phyloP scores from a whole-genome alignment of 2,888 invertebrate species.

The Drosophila paramelanica region DNA sequence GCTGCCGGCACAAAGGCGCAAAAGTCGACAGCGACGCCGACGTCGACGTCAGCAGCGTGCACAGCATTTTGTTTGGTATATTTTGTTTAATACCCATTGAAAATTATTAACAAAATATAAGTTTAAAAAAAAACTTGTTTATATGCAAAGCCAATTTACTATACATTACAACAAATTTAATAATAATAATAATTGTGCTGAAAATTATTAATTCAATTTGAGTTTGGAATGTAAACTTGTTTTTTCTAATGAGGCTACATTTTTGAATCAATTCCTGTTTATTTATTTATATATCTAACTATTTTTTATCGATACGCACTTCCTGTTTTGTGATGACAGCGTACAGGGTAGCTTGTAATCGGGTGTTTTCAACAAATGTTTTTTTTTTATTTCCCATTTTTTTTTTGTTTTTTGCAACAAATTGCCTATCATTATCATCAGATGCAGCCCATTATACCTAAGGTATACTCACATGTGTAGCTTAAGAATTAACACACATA shows the following conservation, averaged over 20 bases:
- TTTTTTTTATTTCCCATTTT: background rate
- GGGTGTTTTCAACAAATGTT: background rate
- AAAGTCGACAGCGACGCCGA: slow-evolving; percentile 28
- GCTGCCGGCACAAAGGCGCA: slow-evolving; percentile 21
- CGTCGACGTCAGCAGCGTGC: slow-evolving; percentile 4
- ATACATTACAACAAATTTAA: no score
- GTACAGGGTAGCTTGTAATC: background rate
- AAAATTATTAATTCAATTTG: no score
- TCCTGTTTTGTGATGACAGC: background rate
- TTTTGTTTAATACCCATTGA: slow-evolving; percentile 14
- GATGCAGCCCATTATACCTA: slow-evolving; percentile 42
- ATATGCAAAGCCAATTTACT: no score
- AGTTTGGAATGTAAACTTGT: no score
- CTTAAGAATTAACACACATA: slow-evolving; percentile 5
- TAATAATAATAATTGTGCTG: no score
- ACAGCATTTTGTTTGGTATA: slow-evolving; percentile 35
- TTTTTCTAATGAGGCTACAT: no score
- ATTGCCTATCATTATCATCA: slow-evolving; percentile 54
- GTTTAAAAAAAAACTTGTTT: no score
- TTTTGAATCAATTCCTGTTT: no score
- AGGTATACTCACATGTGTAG: slow-evolving; percentile 5
- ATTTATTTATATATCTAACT: no score
- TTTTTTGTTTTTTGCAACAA: slow-evolving; percentile 24
- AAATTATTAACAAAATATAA: no score
- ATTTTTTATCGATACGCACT: no score